Conservation (phyloP, 2,797 vertebrate species). For the Brachymystax lenok region DNA sequence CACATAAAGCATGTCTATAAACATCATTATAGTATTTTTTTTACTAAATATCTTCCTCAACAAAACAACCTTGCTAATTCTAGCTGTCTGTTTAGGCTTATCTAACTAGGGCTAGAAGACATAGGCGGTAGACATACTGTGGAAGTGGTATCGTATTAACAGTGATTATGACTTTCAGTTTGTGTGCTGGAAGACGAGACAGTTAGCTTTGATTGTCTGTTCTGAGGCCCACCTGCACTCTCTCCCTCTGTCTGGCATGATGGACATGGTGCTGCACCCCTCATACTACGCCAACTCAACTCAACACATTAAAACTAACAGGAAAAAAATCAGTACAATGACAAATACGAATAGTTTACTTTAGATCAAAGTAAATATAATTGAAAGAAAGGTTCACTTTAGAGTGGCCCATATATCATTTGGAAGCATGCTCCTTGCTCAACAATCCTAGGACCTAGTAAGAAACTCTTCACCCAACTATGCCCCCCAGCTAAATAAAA, state of each 20-base stretch:
- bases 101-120: background rate
- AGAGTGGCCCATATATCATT: no score
- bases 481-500: no score
- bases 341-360: constrained; percentile 11
- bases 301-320: constrained; percentile 22
- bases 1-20: no score
- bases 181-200: background rate
- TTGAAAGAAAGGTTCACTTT: no score
- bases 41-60: no score
- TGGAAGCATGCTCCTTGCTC: no score
- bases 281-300: constrained; percentile 19
- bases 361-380: no score
- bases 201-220: constrained; percentile 46
- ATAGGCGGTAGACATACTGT: constrained; percentile 8
- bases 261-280: constrained; percentile 23
- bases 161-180: constrained; percentile 23
- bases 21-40: background rate
- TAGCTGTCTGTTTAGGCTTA: background rate
- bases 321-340: constrained; percentile 46
- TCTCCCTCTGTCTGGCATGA: constrained; percentile 25
- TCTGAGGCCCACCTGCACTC: constrained; percentile 29
- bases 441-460: no score
- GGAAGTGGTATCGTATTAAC: constrained; percentile 1
- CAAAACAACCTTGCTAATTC: no score
- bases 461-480: no score